Evolutionary conservation across 2,797 vertebrate genomes (phyloP), one percentile per base, ranked within the genome.

Genomic region (Hoplostethus atlanticus): DNA sequence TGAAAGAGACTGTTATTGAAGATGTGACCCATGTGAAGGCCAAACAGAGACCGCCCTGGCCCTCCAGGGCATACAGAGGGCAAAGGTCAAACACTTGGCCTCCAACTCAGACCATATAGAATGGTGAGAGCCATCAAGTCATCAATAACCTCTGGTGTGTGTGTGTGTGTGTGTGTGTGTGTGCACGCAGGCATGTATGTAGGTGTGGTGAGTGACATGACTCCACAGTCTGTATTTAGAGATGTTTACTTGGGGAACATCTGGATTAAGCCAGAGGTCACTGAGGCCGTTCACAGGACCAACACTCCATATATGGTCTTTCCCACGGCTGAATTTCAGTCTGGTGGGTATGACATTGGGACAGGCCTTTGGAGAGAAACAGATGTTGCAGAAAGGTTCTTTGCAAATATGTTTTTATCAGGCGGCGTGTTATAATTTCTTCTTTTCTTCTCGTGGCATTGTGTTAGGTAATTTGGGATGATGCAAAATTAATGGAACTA

Each of bases 191-290:
- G 57, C 58, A 77, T 64, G 61, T 63, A 73, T 62, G 68, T 79
- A 75, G 77, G 75, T 84, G 87, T 88, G 79, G 58, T 81, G 67
- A 82, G 63, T 4, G 25, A 83, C 80, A 68, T 62, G 55, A 69
- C 71, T 64, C 77, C n/a, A 13, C 77, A 68, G 64, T 68, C 84
- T 91, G 86, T 90, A 84, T 90, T 89, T 90, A 86, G 82, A 86
- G 72, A 76, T 91, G 90, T 93, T 93, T 91, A 91, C 89, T 84
- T 21, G 59, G 53, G 68, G 75, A 89, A 93, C 93, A 93, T 93
- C 92, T 94, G 92, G 92, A 90, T 78, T 63, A 85, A 81, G 87
- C 76, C 84, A 78, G 80, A 86, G 89, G 92, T 92, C 90, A 84
- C 57, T 25, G 68, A 87, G 88, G 76, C 72, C 72, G 67, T 86